Conservation (phyloP, 2,888 invertebrate genomes). For the Tetanocera ferruginea region DNA sequence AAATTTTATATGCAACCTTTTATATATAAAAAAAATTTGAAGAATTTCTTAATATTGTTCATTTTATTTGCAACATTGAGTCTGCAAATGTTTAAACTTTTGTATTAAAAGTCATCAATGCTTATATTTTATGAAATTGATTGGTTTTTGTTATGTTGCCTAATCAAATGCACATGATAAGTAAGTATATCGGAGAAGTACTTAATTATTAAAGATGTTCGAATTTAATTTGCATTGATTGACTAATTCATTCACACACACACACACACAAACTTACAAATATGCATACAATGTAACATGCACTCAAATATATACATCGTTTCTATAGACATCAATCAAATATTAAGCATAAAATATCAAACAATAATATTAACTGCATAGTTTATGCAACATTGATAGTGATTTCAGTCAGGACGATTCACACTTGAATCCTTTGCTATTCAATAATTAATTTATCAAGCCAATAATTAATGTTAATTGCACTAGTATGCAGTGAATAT, state of each 20-base stretch:
- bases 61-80: too few species aligned
- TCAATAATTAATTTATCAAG: constrained; percentile 47
- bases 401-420: not conserved
- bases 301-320: not conserved
- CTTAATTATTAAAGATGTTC: not conserved
- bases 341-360: not conserved
- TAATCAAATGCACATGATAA: not conserved
- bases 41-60: too few species aligned
- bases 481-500: constrained; percentile 30
- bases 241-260: not conserved
- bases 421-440: constrained; percentile 6
- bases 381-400: not conserved
- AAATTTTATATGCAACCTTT: too few species aligned
- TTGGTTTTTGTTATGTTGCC: not conserved
- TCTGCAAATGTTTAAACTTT: too few species aligned
- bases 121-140: not conserved
- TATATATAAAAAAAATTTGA: too few species aligned
- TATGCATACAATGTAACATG: not conserved
- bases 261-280: not conserved
- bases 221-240: not conserved
- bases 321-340: constrained; percentile 5
- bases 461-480: constrained; percentile 47
- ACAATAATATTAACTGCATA: not conserved
- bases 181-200: not conserved
- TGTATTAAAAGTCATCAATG: too few species aligned